Evolutionary conservation across 2,888 invertebrate species (phyloP).

Genomic region (Taenaris catops): DNA sequence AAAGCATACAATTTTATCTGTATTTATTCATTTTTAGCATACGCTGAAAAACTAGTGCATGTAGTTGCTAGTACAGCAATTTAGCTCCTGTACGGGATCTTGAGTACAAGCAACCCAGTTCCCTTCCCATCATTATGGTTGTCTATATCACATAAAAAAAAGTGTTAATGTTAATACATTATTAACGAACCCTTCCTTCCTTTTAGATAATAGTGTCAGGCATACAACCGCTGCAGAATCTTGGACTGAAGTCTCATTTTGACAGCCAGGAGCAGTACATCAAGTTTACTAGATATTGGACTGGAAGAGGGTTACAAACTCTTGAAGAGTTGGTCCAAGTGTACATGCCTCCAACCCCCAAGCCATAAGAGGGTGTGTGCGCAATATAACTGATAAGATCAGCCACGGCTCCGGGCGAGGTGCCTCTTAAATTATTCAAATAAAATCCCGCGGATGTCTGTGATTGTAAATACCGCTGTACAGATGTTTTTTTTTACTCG

Average conservation of each 20-base stretch:
- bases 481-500: slow-evolving; percentile 19
- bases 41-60: too few relatives aligned
- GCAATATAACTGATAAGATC: slow-evolving; percentile 68
- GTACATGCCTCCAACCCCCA: slow-evolving; percentile 22
- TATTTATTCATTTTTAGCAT: too few relatives aligned
- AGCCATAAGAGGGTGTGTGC: slow-evolving; percentile 40
- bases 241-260: slow-evolving; percentile 61
- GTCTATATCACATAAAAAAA: too few relatives aligned
- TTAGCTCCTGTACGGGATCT: too few relatives aligned
- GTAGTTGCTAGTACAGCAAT: too few relatives aligned
- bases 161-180: too few relatives aligned
- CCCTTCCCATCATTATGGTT: too few relatives aligned
- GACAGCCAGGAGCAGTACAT: slow-evolving; percentile 50
- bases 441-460: slow-evolving; percentile 59
- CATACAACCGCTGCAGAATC: slow-evolving; percentile 85
- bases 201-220: slow-evolving; percentile 78
- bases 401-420: slow-evolving; percentile 34
- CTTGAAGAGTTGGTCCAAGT: too few relatives aligned
- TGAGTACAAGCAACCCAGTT: too few relatives aligned
- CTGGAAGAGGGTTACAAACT: slow-evolving; percentile 75
- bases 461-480: slow-evolving; percentile 62
- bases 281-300: slow-evolving; percentile 74
- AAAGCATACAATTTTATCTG: too few relatives aligned
- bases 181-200: too few relatives aligned
- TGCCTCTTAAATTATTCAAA: slow-evolving; percentile 70